Conservation (phyloP, 1,140 invertebrate species). For the Prorops nasuta region DNA sequence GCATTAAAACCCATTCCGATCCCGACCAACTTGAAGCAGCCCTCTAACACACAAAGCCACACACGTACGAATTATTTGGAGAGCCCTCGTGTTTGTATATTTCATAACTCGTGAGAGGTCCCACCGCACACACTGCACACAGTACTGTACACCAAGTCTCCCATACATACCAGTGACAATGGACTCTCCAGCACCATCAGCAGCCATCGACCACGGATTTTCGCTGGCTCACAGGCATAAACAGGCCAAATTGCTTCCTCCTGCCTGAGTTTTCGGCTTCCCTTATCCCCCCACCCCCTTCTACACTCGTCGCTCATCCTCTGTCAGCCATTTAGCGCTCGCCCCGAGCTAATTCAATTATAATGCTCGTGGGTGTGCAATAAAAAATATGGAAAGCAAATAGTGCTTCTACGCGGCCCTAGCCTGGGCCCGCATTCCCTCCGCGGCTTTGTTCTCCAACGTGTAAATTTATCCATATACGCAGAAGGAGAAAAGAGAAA, state of each 20-base stretch:
- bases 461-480: no score
- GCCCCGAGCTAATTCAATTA: slow-evolving; percentile 26
- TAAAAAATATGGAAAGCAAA: slow-evolving; percentile 19
- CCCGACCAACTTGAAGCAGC: no score
- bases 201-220: no score
- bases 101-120: slow-evolving; percentile 43
- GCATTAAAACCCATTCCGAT: slow-evolving; percentile 39
- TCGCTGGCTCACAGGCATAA: no score
- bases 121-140: no score
- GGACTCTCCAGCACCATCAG: no score
- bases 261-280: slow-evolving; percentile 7
- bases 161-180: no score
- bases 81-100: slow-evolving; percentile 42
- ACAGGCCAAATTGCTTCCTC: slow-evolving; percentile 1
- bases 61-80: slow-evolving; percentile 37
- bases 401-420: not conserved
- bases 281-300: slow-evolving; percentile 1
- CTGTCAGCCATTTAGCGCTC: slow-evolving; percentile 19
- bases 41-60: no score
- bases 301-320: slow-evolving; percentile 3
- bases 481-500: no score
- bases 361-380: slow-evolving; percentile 9
- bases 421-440: not conserved
- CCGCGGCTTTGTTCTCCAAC: not conserved
- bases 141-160: no score